phyloP scores from a whole-genome alignment of 2,113 vertebrate genomes.

The Heteronetta atricapilla region DNA sequence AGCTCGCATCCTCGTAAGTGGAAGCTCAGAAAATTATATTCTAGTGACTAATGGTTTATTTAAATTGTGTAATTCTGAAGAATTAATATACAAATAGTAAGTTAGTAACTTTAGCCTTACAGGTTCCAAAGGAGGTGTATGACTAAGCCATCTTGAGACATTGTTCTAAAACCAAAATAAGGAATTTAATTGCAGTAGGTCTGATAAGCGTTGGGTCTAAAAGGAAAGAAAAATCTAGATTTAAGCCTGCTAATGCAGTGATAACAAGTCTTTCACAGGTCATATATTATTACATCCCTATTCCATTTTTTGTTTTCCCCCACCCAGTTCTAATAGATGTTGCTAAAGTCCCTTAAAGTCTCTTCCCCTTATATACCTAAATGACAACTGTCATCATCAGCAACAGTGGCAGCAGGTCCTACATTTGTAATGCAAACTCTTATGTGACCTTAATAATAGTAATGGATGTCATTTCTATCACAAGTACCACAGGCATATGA shows the following conservation, averaged over 20 bases:
- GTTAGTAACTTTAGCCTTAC: not conserved
- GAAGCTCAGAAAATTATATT: not conserved
- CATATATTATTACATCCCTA: not conserved
- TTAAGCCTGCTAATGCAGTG: not conserved
- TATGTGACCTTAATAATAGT: not conserved
- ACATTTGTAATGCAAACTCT: not conserved
- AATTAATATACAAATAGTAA: not conserved
- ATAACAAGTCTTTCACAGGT: not conserved
- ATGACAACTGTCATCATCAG: not conserved
- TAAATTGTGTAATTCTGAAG: not conserved
- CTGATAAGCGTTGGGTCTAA: not conserved
- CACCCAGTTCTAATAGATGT: not conserved
- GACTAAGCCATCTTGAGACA: not conserved
- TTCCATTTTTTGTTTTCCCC: not conserved
- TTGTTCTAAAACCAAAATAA: not conserved
- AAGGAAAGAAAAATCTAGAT: not conserved
- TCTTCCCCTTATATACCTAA: not conserved
- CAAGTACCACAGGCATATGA: not conserved
- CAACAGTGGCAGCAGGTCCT: not conserved
- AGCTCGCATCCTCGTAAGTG: not conserved
- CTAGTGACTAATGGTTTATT: not conserved
- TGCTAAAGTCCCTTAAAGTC: not conserved
- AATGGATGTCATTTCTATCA: not conserved
- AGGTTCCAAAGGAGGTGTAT: not conserved
- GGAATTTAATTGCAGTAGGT: not conserved